Evolutionary conservation across 2,113 vertebrate species (phyloP).

Genomic region (Mormoops blainvillei): DNA sequence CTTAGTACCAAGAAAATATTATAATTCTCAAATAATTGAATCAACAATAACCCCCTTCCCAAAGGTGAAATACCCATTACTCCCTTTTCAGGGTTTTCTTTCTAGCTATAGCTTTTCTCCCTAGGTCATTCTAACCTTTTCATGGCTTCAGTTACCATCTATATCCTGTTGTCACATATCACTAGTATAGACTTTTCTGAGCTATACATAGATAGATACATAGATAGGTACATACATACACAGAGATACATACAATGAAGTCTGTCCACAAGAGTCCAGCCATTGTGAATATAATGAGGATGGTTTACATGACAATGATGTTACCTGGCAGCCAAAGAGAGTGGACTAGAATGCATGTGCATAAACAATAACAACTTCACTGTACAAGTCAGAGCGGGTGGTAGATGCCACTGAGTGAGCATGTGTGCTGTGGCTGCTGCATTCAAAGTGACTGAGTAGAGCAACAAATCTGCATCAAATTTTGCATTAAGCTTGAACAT

Average conservation of each 20-base stretch:
- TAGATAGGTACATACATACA: not conserved
- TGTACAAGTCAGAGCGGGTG: too few relatives aligned
- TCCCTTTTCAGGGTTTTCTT: not conserved
- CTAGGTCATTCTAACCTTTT: not conserved
- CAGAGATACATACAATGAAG: not conserved
- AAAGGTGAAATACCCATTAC: not conserved
- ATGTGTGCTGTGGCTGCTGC: too few relatives aligned
- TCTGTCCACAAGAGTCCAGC: too few relatives aligned
- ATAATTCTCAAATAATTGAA: constrained; percentile 8
- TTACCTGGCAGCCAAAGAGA: too few relatives aligned
- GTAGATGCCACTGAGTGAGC: too few relatives aligned
- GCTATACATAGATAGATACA: not conserved
- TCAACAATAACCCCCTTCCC: not conserved
- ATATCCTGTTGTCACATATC: not conserved
- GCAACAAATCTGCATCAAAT: too few relatives aligned
- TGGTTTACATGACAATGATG: too few relatives aligned
- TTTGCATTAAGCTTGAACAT: too few relatives aligned
- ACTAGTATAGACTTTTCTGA: not conserved
- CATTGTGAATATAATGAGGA: too few relatives aligned
- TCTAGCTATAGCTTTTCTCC: not conserved
- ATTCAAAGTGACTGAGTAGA: too few relatives aligned
- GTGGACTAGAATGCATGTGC: too few relatives aligned
- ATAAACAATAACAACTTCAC: too few relatives aligned
- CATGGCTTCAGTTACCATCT: not conserved
- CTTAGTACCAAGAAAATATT: constrained; percentile 23